Evolutionary conservation across 2,797 vertebrate species (phyloP).

Genomic region (Gadopsis marmoratus): DNA sequence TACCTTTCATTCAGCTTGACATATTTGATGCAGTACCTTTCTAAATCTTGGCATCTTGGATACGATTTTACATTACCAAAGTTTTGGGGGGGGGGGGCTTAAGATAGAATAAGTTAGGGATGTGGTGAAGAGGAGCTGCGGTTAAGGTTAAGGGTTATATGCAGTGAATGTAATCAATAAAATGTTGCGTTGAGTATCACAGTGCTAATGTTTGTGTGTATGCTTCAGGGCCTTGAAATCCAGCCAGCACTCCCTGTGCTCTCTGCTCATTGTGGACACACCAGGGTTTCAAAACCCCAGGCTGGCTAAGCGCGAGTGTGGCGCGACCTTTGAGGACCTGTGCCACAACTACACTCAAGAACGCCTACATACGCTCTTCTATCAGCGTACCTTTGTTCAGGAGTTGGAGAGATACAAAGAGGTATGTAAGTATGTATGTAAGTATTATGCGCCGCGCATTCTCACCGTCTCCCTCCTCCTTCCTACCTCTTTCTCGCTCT

Average conservation of each 20-base stretch:
- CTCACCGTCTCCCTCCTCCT: constrained; percentile 36
- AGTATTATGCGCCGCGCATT: constrained; percentile 14
- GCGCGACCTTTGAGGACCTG: constrained; percentile 95
- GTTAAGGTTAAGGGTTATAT: constrained; percentile 49
- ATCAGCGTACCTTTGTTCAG: constrained; percentile 92
- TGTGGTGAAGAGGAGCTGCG: constrained; percentile 25
- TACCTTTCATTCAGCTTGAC: background rate
- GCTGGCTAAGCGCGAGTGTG: constrained; percentile 86
- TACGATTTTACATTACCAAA: background rate
- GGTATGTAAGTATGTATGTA: constrained; percentile 77
- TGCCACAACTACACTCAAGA: constrained; percentile 98
- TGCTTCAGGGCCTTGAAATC: constrained; percentile 93
- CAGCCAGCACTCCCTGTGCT: constrained; percentile 94
- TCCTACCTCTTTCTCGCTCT: constrained; percentile 16
- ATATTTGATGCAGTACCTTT: background rate
- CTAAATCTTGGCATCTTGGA: background rate
- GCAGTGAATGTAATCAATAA: constrained; percentile 53
- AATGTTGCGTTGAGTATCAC: constrained; percentile 30
- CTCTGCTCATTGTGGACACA: constrained; percentile 95
- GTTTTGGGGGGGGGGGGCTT: background rate
- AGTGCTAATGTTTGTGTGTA: constrained; percentile 14
- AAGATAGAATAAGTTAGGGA: constrained; percentile 8
- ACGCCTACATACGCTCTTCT: constrained; percentile 94
- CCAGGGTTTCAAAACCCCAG: constrained; percentile 96
- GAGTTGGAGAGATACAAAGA: constrained; percentile 98